A percentile compares a stretch with the other conserved stretches of the same genome.
These are phyloP conservation scores for Orestias chungarensis DNA, from an alignment of 2,797 vertebrate genomes.

Conservation along the genomic window DNA sequence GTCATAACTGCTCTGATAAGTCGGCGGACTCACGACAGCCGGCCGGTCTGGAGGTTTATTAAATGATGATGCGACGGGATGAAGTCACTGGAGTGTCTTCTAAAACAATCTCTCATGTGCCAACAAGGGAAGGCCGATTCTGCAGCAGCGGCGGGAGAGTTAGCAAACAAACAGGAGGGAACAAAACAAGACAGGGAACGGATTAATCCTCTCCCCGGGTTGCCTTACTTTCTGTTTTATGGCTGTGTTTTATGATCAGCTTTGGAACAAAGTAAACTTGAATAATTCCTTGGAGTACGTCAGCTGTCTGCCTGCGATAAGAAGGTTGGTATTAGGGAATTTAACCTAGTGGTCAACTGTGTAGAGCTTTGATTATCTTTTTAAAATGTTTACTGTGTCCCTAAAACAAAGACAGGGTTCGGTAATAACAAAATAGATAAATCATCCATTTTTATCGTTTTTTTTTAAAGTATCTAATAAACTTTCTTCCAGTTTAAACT, in stretches of 20 bases:
- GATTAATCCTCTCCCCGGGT: not conserved
- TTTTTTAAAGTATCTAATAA: too few species aligned
- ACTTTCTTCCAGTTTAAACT: too few species aligned
- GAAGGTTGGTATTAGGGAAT: not conserved
- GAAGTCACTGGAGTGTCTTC: not conserved
- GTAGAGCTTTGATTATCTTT: too few species aligned
- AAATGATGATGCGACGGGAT: not conserved
- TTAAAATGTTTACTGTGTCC: too few species aligned
- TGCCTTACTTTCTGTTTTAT: not conserved
- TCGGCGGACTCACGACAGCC: slow-evolving; percentile 32
- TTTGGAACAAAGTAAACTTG: not conserved
- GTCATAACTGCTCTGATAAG: slow-evolving; percentile 46
- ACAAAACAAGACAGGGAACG: not conserved
- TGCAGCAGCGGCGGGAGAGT: not conserved
- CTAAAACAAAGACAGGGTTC: too few species aligned
- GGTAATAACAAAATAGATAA: too few species aligned
- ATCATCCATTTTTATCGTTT: too few species aligned
- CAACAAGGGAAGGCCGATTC: not conserved
- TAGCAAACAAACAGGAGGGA: not conserved
- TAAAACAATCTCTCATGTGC: not conserved
- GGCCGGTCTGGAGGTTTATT: slow-evolving; percentile 4
- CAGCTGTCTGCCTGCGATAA: not conserved
- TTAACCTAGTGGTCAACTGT: too few species aligned
- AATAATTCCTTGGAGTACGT: not conserved
- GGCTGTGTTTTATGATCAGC: not conserved